Conservation (phyloP, 2,113 vertebrate species). For the Emydocephalus ijimae region DNA sequence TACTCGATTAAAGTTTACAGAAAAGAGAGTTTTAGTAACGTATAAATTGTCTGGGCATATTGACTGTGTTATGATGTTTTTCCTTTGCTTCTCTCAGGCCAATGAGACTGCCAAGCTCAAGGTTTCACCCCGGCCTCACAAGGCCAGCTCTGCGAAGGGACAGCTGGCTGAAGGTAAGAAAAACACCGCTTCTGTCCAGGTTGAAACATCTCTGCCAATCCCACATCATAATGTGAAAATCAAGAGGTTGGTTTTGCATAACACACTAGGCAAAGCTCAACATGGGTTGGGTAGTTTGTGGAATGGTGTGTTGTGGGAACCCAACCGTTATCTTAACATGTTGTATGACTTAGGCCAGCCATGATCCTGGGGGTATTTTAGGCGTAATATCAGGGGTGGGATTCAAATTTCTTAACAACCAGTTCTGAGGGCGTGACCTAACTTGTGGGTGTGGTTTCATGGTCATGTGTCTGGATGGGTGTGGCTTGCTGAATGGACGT, state of each 20-base stretch:
- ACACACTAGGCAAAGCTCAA: background rate
- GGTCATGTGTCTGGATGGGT: too few species aligned
- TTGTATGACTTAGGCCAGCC: background rate
- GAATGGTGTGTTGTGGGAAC: background rate
- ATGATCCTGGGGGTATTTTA: background rate
- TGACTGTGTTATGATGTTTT: background rate
- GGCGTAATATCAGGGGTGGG: background rate
- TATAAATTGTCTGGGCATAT: background rate
- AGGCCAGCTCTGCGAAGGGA: conserved; percentile 32
- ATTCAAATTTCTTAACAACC: too few species aligned
- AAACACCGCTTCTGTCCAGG: background rate
- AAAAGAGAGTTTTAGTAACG: background rate
- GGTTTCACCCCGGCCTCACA: conserved; percentile 31
- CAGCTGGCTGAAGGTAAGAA: conserved; percentile 36
- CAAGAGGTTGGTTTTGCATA: background rate
- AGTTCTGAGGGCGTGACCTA: too few species aligned
- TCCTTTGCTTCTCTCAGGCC: conserved; percentile 15
- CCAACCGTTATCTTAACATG: background rate
- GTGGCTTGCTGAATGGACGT: too few species aligned
- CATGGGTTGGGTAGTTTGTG: background rate
- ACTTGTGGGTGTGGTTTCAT: too few species aligned
- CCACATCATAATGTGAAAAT: background rate
- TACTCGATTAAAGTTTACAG: background rate
- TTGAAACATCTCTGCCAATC: background rate
- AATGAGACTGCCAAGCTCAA: conserved; percentile 34